Conservation (phyloP, 2,888 invertebrate genomes). For the Hylaea fasciaria region DNA sequence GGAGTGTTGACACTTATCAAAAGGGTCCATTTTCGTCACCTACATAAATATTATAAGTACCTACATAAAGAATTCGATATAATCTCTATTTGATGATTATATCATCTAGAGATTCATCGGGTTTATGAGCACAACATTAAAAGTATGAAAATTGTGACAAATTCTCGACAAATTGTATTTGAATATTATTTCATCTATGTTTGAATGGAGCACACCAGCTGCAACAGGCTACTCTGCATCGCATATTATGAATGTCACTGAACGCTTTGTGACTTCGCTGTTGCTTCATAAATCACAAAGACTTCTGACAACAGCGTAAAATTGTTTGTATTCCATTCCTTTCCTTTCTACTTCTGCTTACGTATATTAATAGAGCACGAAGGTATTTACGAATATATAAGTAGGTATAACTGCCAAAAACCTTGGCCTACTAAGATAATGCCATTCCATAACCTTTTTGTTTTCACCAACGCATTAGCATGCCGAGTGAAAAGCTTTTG, state of each 20-base stretch:
- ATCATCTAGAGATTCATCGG: constrained; percentile 2
- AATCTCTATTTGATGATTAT: background rate
- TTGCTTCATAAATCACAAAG: constrained; percentile 34
- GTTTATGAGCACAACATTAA: constrained; percentile 19
- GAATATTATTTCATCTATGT: too few species aligned
- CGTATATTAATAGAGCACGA: constrained; percentile 28
- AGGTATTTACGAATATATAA: constrained; percentile 27
- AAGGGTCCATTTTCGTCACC: too few species aligned
- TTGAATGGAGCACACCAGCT: constrained; percentile 26
- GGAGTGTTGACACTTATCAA: background rate
- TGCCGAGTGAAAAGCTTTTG: constrained; percentile 33
- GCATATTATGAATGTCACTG: constrained; percentile 37
- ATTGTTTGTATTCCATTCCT: constrained; percentile 36
- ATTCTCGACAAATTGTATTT: constrained; percentile 32
- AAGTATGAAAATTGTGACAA: constrained; percentile 20
- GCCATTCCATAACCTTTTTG: constrained; percentile 43
- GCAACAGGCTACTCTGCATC: constrained; percentile 42
- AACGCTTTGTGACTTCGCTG: constrained; percentile 37
- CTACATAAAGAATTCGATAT: too few species aligned
- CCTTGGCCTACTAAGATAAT: constrained; percentile 44
- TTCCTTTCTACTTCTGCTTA: constrained; percentile 22
- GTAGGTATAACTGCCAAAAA: constrained; percentile 24
- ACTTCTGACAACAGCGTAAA: constrained; percentile 32
- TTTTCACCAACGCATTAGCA: constrained; percentile 40
- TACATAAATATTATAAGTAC: too few species aligned